Base-by-base conservation (phyloP, 2,113 vertebrate genomes). In the Microtus richardsoni region DNA sequence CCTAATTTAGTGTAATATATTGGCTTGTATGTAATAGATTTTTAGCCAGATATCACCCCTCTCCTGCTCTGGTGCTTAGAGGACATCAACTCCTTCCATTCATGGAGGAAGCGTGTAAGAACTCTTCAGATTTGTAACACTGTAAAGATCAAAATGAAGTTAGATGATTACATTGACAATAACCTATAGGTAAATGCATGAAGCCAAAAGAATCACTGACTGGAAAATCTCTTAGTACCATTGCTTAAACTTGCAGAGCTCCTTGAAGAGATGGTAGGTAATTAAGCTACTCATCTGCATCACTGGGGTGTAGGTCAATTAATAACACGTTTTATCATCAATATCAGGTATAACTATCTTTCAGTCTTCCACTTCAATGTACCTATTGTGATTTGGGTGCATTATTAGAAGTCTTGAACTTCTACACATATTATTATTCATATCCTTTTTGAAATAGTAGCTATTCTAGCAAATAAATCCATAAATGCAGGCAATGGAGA, bases 321-420 rank as follows among this genome's bases (percentile, higher is more conserved):
- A 93, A 83, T 88, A 84, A 78, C 71, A 86, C 5, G 86, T n/a
- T 89, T 11, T 77, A 74, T 75, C 26, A 93, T 80, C 44, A 90
- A 22, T 96, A 89, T 36, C 62, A 95, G 54, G 75, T 82, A 91
- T 77, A 79, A 71, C 44, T 91, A 91, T 85, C 64, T 77, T 91
- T 73, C 49, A 49, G 84, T 95, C 93, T 97, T 97, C 94, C 94
- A 91, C 11, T 77, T 88, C 79, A 77, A 73, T 82, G 52, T 19
- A 94, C 28, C 47, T 91, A 5, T 77, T 92, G 58, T 77, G 66
- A 78, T 87, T 94, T 94, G 58, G 58, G 49, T 96, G 11, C 89
- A 62, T 82, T 66, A 89, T 70, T 95, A 94, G 68, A 93, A 86
- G 9, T 58, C 86, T 60, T 89, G 30, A 94, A 80, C 11, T 64